Evolutionary conservation across 1,140 invertebrate species (phyloP).

Genomic region (Euwallacea similis): DNA sequence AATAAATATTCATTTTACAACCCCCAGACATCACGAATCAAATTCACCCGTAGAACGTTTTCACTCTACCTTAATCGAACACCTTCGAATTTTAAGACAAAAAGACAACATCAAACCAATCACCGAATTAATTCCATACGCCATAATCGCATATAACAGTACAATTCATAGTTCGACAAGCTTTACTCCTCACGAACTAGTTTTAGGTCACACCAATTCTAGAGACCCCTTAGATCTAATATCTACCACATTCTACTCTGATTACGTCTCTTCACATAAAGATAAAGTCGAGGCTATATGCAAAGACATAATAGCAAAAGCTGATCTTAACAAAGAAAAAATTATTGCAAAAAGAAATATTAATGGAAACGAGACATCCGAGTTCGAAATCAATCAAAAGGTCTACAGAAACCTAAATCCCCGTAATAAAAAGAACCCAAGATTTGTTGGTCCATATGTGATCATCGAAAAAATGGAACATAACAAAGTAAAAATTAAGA

Average conservation of each 20-base stretch:
- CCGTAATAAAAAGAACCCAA: not conserved
- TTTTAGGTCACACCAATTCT: not conserved
- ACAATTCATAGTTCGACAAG: not conserved
- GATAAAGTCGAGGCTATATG: not conserved
- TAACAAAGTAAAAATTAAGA: constrained; percentile 3
- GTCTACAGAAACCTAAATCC: not conserved
- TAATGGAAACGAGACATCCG: not conserved
- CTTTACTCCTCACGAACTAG: not conserved
- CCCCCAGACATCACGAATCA: constrained; percentile 42
- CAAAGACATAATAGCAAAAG: not conserved
- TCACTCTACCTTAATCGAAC: constrained; percentile 14
- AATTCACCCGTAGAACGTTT: constrained; percentile 17
- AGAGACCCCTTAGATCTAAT: not conserved
- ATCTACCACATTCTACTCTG: not conserved
- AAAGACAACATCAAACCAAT: not conserved
- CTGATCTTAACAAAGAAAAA: not conserved
- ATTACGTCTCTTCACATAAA: not conserved
- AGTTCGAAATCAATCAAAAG: not conserved
- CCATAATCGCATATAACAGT: constrained; percentile 1
- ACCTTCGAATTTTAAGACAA: not conserved
- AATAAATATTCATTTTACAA: constrained; percentile 36
- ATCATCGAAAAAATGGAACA: not conserved
- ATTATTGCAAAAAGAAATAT: constrained; percentile 2
- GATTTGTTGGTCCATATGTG: not conserved
- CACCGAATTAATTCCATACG: not conserved